These are phyloP conservation scores for Acanthisitta chloris DNA, from an alignment of 2,113 vertebrate genomes.

Conservation along the genomic window DNA sequence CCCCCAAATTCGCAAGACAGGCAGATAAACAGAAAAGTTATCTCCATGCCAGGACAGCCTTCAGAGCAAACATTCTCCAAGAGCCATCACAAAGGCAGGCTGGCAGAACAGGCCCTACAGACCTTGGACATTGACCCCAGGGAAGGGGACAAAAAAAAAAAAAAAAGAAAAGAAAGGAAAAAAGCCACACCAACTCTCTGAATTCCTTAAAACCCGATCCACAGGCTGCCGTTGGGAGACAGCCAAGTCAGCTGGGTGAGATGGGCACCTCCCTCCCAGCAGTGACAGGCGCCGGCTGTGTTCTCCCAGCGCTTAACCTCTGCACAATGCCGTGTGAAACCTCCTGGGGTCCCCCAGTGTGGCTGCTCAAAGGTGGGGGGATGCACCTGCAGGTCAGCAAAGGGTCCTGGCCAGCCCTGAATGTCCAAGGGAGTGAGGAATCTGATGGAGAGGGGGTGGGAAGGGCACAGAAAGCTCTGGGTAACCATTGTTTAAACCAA, in stretches of 20 bases:
- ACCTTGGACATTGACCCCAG: constrained; percentile 54
- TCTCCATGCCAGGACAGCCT: constrained; percentile 32
- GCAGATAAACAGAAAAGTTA: constrained; percentile 56
- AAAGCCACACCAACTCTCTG: not conserved
- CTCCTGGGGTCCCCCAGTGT: rapidly evolving
- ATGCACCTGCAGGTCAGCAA: not conserved
- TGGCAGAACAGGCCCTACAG: constrained; percentile 45
- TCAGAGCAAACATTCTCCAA: constrained; percentile 50
- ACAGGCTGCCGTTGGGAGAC: constrained; percentile 10
- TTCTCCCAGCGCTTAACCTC: not conserved
- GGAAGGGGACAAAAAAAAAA: not conserved
- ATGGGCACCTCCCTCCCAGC: not conserved
- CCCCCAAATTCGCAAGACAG: not conserved
- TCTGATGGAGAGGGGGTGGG: not conserved
- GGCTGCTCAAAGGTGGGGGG: not conserved
- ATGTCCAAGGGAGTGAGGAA: rapidly evolving
- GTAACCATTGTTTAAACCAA: not conserved
- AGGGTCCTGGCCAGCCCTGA: not conserved
- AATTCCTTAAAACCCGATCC: constrained; percentile 29
- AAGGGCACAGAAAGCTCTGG: not conserved
- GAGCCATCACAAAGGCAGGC: constrained; percentile 36
- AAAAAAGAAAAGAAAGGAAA: not conserved
- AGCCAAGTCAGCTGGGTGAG: constrained; percentile 52
- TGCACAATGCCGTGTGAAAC: rapidly evolving
- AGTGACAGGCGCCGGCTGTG: rapidly evolving